Base-by-base conservation (phyloP, 2,113 vertebrate species). In the Ranitomeya variabilis region DNA sequence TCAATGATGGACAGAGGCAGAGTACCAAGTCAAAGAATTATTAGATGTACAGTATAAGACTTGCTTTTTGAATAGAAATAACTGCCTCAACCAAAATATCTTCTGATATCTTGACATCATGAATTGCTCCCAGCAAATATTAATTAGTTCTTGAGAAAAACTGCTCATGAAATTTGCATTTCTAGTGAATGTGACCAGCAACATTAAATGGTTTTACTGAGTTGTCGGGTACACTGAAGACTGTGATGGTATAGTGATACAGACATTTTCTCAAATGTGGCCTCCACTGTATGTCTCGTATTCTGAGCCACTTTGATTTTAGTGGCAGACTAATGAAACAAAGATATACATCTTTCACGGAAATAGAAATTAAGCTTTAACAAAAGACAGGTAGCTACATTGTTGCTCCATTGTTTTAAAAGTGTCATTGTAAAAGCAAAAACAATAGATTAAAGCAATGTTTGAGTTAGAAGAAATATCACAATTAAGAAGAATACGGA, bases 261-360 rank as follows among this genome's bases (percentile, higher is more conserved):
- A 76, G 37, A 76, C 37, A 51, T 19, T 51, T 18, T 3, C 51
- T 18, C 10, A 51, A 18, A 18, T 4, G 52, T 16, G 69, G n/a
- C 26, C 14, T 16, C 21, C 26, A 1, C 37, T 76, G 9, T 45
- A 76, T 15, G 11, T 9, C 31, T 74, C 66, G 26, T 8, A 52
- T 76, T 76, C 73, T 31, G 9, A 76, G 12, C 7, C 73, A 76
- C 73, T 76, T 76, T 76, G 37, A 76, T 76, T 21, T 76, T 52
- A 19, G 18, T 52, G 16, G 8, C 13, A 76, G 71, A 52, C 16
- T 52, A 76, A 52, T 52, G 7, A 4, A 76, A 76, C 45, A 76
- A 76, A 21, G 37, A 52, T 74, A 13, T 64, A 64, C n/a, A 69
- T 69, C 23, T 26, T 69, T 69, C 6, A 26, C 26, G 11, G 14